Base-by-base conservation (phyloP, 2,797 vertebrate species). In the Harpagifer antarcticus region DNA sequence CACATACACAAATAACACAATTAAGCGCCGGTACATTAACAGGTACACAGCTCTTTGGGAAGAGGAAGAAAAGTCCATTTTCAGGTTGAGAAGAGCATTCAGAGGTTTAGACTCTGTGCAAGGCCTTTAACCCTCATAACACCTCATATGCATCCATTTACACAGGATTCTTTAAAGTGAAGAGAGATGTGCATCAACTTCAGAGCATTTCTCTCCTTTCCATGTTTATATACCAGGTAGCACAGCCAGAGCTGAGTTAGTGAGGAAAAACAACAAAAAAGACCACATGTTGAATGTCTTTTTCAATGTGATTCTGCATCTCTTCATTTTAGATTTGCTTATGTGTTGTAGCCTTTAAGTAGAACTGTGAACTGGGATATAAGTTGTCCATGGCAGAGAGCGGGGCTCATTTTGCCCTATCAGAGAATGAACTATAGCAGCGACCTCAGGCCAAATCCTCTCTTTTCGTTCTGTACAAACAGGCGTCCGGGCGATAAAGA, bases 371-470 rank as follows among this genome's bases (percentile, higher is more conserved):
- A 81, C 81, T 84, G 83, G 91, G 89, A 86, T 82, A 81, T 78
- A 62, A 68, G 80, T 72, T 81, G 83, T 86, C 74, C 23, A 67
- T 73, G 72, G 79, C 87, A 84, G 84, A 86, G 81, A 89, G 79
- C 85, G 72, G 83, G 86, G 85, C 81, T 88, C 80, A 68, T 88
- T 88, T 88, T 73, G 84, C 80, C 88, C 88, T 53, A 89, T 91
- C 87, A 91, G 88, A 94, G 88, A 87, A 85, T 76, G 88, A 83
- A 89, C 89, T 84, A 84, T 85, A 85, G 90, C 63, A 88, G 89
- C 80, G 84, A 94, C 93, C 92, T 92, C 92, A 88, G 90, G 88
- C 92, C 90, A 94, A 94, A 94, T 93, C 93, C 93, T 90, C 89
- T 87, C 89, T 92, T 93, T 91, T 91, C 82, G 88, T 74, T 87